A percentile compares a stretch with the other conserved stretches of the same genome.
These are phyloP conservation scores for Poeciliopsis retropinna DNA, from an alignment of 2,113 vertebrate species.

Conservation along the genomic window DNA sequence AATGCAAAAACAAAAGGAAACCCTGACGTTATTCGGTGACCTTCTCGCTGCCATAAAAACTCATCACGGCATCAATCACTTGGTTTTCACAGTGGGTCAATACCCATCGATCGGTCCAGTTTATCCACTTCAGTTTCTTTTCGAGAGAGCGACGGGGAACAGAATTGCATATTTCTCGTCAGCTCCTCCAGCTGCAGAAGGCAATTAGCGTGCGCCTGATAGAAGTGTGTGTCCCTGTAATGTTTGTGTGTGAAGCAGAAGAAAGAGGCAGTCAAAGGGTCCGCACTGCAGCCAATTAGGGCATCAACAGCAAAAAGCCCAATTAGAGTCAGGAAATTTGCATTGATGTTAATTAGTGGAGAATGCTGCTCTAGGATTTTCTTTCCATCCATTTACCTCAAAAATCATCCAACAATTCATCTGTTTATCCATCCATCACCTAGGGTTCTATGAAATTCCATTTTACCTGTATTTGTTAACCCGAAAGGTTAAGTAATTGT, in stretches of 20 bases:
- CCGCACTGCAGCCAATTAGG: slow-evolving; percentile 27
- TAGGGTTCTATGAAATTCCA: too few species aligned
- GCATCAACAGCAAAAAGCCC: slow-evolving; percentile 20
- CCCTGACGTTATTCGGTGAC: neutral
- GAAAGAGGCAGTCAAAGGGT: neutral
- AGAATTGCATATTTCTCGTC: slow-evolving; percentile 18
- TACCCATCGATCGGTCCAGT: slow-evolving; percentile 13
- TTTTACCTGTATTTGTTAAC: too few species aligned
- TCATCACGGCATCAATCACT: slow-evolving; percentile 23
- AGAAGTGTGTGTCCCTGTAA: neutral
- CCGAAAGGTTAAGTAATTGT: too few species aligned
- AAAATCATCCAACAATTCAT: neutral
- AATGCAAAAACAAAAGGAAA: neutral
- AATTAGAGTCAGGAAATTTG: slow-evolving; percentile 20
- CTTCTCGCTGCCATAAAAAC: neutral
- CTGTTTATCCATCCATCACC: too few species aligned
- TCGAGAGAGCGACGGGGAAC: slow-evolving; percentile 16
- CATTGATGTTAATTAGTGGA: neutral
- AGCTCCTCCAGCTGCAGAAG: slow-evolving; percentile 20
- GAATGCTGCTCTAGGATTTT: too few species aligned
- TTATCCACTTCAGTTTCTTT: slow-evolving; percentile 15
- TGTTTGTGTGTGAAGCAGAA: slow-evolving; percentile 9
- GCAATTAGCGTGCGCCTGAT: slow-evolving; percentile 21
- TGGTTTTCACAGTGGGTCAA: slow-evolving; percentile 10
- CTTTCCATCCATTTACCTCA: neutral